Evolutionary conservation across 1,140 invertebrate genomes (phyloP), one percentile per base, ranked within the genome.

Genomic region (Ruditapes philippinarum): DNA sequence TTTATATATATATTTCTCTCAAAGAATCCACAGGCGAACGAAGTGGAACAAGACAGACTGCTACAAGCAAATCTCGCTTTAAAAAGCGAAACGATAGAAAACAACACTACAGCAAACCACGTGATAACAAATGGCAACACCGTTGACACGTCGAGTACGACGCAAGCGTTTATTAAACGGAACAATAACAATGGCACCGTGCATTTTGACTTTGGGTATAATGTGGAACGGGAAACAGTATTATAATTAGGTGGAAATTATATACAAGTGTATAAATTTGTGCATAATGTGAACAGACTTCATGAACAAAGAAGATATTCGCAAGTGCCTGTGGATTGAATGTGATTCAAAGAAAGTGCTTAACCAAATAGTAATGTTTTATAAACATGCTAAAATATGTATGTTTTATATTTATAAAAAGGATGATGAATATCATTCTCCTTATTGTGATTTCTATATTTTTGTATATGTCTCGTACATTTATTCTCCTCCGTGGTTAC

Each of bases 181-280:
- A 82, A 82, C 40, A 82, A 82, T 68, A 80, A 80, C 38, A 82
- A 82, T 22, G 80, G 80, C 22, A 38, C 62, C 31, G 80, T 82
- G 57, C 57, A 38, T 42, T 82, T 82, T 68, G 45, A 68, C n/a
- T 22, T 68, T 40, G 54, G 19, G 17, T 82, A 31, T 79, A 19
- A 54, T 57, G 42, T 51, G 25, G 80, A 82, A 68, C 31, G 80
- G 17, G 80, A 82, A 31, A 82, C 80, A 22, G 80, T 82, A 11
- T 82, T 82, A 17, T 82, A 60, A 82, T 12, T 36, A 38, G 36
- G 36, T 45, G 5, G 5, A 45, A 45, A 14, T 45, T 7, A 45
- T 45, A 45, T 51, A 51, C 9, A 9, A 12, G 49, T 51, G 49
- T 9, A 57, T 57, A n/a, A 9, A 57, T n/a, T 19, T 57, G 9